A percentile compares a stretch with the other conserved stretches of the same genome.
These are phyloP conservation scores for Phalacrocorax carbo DNA, from an alignment of 2,113 vertebrate genomes.

Conservation along the genomic window DNA sequence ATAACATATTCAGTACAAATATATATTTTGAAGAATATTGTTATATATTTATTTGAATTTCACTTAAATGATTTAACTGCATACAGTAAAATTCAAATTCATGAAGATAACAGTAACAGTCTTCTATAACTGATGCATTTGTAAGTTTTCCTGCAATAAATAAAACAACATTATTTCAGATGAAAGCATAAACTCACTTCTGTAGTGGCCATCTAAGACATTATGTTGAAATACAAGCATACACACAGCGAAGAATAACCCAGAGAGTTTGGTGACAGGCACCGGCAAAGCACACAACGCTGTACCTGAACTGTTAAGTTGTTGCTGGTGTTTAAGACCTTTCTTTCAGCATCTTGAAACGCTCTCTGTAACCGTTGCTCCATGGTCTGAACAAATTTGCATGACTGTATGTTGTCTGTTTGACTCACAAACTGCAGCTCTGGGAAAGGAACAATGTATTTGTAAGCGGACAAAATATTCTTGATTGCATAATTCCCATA, in stretches of 20 bases:
- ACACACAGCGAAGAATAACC: not conserved
- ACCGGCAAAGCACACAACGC: not conserved
- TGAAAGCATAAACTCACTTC: not conserved
- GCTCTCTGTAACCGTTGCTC: slow-evolving; percentile 91
- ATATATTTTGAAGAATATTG: not conserved
- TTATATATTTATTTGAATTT: not conserved
- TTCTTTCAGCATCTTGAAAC: slow-evolving; percentile 89
- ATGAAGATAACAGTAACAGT: not conserved
- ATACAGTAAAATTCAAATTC: not conserved
- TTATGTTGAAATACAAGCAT: not conserved
- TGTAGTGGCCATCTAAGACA: not conserved
- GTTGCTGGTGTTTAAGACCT: slow-evolving; percentile 81
- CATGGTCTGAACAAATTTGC: slow-evolving; percentile 93
- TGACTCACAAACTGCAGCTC: slow-evolving; percentile 93
- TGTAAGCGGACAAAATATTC: not conserved
- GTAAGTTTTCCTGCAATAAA: not conserved
- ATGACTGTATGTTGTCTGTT: slow-evolving; percentile 88
- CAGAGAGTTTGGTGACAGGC: not conserved
- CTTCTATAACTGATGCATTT: not conserved
- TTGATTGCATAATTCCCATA: not conserved
- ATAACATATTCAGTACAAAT: not conserved
- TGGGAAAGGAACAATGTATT: slow-evolving; percentile 60
- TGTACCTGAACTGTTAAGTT: slow-evolving; percentile 89
- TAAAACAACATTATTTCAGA: not conserved
- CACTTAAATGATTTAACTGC: not conserved